Percentiles rank a stretch among this genome's conserved stretches.
phyloP scores from a whole-genome alignment of 2,113 vertebrate genomes.

The Anoplopoma fimbria region DNA sequence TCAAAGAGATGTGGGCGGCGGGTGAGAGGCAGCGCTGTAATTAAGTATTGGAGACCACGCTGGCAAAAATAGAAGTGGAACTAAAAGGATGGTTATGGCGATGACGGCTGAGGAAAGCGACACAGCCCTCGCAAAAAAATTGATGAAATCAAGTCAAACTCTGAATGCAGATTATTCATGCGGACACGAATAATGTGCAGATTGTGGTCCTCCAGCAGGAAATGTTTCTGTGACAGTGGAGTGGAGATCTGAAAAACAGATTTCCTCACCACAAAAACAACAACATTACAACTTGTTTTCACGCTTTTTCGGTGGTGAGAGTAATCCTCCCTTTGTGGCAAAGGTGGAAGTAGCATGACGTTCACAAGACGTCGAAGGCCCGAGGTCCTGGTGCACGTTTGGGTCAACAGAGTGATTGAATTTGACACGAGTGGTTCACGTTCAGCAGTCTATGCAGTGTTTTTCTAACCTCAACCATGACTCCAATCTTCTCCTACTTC shows the following conservation, averaged over 20 bases:
- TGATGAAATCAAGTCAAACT: conserved; percentile 34
- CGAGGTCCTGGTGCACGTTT: not conserved
- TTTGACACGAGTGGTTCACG: not conserved
- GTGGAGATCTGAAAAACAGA: too few species aligned
- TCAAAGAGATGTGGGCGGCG: conserved; percentile 52
- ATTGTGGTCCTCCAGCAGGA: not conserved
- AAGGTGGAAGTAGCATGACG: too few species aligned
- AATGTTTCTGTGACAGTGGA: not conserved
- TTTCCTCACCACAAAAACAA: not conserved
- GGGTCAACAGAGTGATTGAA: not conserved
- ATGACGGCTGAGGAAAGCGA: conserved; percentile 21
- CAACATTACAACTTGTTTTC: not conserved
- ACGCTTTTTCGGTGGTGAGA: not conserved
- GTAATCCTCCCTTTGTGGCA: not conserved
- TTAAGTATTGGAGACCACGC: conserved; percentile 55
- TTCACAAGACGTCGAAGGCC: not conserved
- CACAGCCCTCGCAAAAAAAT: not conserved
- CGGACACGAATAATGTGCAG: conserved; percentile 7
- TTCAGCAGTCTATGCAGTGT: not conserved
- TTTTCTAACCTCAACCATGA: not conserved
- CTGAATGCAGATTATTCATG: not conserved
- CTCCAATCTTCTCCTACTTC: not conserved
- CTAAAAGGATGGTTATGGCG: conserved; percentile 50
- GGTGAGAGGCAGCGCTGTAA: conserved; percentile 49
- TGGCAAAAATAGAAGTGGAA: conserved; percentile 63